Conservation (phyloP, 2,888 invertebrate species). For the Leuctra nigra region DNA sequence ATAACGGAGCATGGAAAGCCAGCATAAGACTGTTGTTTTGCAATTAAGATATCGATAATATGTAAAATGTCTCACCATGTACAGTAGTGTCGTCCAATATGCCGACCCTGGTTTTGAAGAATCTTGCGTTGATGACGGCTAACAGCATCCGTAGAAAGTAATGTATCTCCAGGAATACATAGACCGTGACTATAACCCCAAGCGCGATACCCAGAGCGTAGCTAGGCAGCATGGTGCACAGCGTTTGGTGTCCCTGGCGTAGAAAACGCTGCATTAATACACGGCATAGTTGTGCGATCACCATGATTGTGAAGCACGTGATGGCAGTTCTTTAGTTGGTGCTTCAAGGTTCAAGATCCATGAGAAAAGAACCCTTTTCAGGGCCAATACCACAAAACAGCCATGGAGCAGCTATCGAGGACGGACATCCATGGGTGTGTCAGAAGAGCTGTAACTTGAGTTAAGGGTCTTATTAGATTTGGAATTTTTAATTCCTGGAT, state of each 20-base stretch:
- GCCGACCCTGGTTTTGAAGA: slow-evolving; percentile 55
- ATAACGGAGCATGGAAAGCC: too few relatives aligned
- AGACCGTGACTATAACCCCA: slow-evolving; percentile 47
- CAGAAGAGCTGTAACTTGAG: too few relatives aligned
- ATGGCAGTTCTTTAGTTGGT: background rate
- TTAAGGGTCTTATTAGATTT: too few relatives aligned
- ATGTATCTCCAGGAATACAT: slow-evolving; percentile 61
- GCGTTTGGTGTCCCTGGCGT: background rate
- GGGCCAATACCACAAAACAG: too few relatives aligned
- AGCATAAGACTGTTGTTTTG: too few relatives aligned
- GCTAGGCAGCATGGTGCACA: slow-evolving; percentile 35
- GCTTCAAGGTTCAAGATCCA: background rate
- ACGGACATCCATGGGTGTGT: too few relatives aligned
- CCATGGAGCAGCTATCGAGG: too few relatives aligned
- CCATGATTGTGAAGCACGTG: background rate
- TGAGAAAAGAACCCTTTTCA: too few relatives aligned
- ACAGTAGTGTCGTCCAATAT: slow-evolving; percentile 61
- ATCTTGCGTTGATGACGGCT: slow-evolving; percentile 56
- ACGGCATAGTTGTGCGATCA: background rate
- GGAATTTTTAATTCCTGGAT: too few relatives aligned
- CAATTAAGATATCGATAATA: too few relatives aligned
- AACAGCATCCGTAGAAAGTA: slow-evolving; percentile 65
- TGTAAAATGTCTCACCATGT: slow-evolving; percentile 64
- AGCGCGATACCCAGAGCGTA: slow-evolving; percentile 40
- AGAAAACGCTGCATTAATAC: background rate